These are phyloP conservation scores for Propsilocerus akamusi DNA, from an alignment of 1,140 invertebrate genomes.

Conservation along the genomic window DNA sequence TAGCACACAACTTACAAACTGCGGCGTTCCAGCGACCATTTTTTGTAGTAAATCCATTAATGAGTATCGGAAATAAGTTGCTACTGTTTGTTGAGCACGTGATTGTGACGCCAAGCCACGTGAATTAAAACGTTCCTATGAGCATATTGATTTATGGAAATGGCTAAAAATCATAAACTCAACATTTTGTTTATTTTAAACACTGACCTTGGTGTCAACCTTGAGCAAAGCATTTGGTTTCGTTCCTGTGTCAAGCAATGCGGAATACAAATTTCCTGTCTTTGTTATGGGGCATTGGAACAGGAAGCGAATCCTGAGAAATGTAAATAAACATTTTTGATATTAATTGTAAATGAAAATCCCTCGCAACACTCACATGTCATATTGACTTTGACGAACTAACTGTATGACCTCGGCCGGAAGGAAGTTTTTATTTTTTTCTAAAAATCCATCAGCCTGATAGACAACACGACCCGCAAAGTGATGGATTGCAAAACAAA, in stretches of 20 bases:
- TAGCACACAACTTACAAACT: too few relatives aligned
- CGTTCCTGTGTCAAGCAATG: slow-evolving; percentile 30
- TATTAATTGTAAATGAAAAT: too few relatives aligned
- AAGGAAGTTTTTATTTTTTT: slow-evolving; percentile 70
- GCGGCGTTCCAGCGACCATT: slow-evolving; percentile 58
- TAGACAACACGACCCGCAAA: slow-evolving; percentile 64
- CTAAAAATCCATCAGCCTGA: slow-evolving; percentile 55
- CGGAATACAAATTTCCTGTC: slow-evolving; percentile 53
- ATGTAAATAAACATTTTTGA: too few relatives aligned
- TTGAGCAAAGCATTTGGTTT: slow-evolving; percentile 20
- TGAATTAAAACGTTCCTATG: slow-evolving; percentile 32
- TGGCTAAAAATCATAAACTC: too few relatives aligned
- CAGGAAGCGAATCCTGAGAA: slow-evolving; percentile 37
- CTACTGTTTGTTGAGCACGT: slow-evolving; percentile 62
- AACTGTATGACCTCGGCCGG: slow-evolving; percentile 62
- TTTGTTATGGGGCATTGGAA: slow-evolving; percentile 70
- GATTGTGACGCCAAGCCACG: slow-evolving; percentile 58
- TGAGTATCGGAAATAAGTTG: slow-evolving; percentile 69
- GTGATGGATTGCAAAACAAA: slow-evolving; percentile 54
- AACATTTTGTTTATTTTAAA: too few relatives aligned
- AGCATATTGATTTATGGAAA: too few relatives aligned
- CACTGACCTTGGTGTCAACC: slow-evolving; percentile 22
- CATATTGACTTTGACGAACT: slow-evolving; percentile 47
- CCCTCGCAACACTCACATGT: slow-evolving; percentile 27
- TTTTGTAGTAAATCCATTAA: slow-evolving; percentile 71